Evolutionary conservation across 2,888 invertebrate genomes (phyloP).

Genomic region (Netelia fuscicornis): DNA sequence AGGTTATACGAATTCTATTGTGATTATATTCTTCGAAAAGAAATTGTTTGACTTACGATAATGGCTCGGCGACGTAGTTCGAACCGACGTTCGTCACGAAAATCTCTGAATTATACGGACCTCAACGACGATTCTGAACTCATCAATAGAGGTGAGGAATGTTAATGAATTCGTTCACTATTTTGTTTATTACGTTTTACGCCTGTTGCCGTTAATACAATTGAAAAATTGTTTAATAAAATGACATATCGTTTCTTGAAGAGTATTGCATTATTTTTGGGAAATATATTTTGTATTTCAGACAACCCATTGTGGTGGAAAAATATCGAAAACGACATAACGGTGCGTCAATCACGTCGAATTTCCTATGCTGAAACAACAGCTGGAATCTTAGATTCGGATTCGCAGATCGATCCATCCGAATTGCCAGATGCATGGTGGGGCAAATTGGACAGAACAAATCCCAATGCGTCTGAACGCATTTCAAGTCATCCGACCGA

Average conservation of each 20-base stretch:
- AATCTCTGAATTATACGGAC: slow-evolving; percentile 54
- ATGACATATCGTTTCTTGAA: neutral
- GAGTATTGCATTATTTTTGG: too few species aligned
- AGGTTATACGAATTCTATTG: slow-evolving; percentile 11
- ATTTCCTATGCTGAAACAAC: slow-evolving; percentile 33
- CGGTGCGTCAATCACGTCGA: slow-evolving; percentile 30
- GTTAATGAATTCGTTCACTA: neutral
- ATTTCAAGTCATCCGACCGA: slow-evolving; percentile 31
- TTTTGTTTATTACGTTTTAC: neutral
- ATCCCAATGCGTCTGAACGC: slow-evolving; percentile 11
- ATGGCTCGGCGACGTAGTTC: slow-evolving; percentile 66
- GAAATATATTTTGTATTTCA: slow-evolving; percentile 33
- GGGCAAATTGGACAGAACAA: slow-evolving; percentile 53
- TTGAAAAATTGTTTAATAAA: neutral
- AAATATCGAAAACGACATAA: slow-evolving; percentile 40
- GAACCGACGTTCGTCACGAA: slow-evolving; percentile 62
- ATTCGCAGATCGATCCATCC: slow-evolving; percentile 24
- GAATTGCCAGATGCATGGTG: slow-evolving; percentile 50
- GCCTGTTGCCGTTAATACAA: neutral
- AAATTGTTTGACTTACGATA: neutral
- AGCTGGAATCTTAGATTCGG: slow-evolving; percentile 12
- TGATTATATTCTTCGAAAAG: neutral
- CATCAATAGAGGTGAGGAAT: slow-evolving; percentile 48
- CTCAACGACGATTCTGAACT: slow-evolving; percentile 60
- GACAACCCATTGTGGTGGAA: slow-evolving; percentile 64